Evolutionary conservation across 2,797 vertebrate species (phyloP).

Genomic region (Micrastur ruficollis): DNA sequence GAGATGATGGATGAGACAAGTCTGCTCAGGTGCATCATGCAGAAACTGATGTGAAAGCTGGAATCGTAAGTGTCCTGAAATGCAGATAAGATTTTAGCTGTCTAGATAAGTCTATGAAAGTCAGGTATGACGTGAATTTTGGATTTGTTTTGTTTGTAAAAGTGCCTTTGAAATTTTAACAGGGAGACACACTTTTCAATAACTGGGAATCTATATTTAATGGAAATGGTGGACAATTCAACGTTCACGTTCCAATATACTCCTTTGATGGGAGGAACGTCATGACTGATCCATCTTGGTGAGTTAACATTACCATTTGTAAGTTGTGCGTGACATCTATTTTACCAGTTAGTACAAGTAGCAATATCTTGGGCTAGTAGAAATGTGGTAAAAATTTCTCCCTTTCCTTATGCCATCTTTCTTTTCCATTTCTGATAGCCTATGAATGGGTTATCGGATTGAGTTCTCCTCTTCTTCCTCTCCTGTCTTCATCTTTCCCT

Average conservation of each 20-base stretch:
- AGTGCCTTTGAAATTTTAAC: constrained; percentile 27
- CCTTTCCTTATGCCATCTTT: not conserved
- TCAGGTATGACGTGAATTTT: not conserved
- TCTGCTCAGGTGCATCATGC: not conserved
- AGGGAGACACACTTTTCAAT: constrained; percentile 91
- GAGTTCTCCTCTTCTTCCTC: not conserved
- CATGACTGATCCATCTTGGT: constrained; percentile 91
- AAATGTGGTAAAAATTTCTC: not conserved
- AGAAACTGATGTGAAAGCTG: not conserved
- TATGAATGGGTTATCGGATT: not conserved
- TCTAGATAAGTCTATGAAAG: not conserved
- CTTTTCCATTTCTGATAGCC: not conserved
- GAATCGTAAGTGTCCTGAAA: not conserved
- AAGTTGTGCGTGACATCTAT: not conserved
- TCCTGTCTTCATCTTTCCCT: not conserved
- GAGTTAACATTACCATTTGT: constrained; percentile 46
- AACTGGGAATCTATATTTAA: constrained; percentile 90
- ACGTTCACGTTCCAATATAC: constrained; percentile 86
- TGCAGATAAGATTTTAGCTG: not conserved
- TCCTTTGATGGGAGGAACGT: constrained; percentile 93
- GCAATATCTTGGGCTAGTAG: not conserved
- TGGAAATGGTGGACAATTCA: constrained; percentile 79
- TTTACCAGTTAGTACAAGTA: not conserved
- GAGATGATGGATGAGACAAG: not conserved
- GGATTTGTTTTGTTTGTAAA: not conserved